Conservation (phyloP, 2,888 invertebrate genomes). For the Luperina nickerlii region DNA sequence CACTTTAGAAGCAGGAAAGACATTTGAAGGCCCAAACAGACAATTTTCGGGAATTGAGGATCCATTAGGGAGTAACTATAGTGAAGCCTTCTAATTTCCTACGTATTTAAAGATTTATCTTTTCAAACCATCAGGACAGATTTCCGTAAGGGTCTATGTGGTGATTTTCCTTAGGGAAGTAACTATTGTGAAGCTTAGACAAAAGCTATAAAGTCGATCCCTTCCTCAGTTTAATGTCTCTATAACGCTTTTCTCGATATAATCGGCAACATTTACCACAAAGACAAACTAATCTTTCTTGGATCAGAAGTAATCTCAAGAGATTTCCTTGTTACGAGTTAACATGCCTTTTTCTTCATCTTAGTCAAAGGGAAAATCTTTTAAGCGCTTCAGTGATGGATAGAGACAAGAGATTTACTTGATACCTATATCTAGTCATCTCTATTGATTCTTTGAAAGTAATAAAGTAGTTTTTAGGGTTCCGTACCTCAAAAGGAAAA, state of each 20-base stretch:
- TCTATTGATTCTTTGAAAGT: slow-evolving; percentile 1
- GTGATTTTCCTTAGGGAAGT: slow-evolving; percentile 13
- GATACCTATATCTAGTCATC: neutral
- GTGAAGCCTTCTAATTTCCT: slow-evolving; percentile 28
- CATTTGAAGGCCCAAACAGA: slow-evolving; percentile 30
- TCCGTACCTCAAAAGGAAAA: too few relatives aligned
- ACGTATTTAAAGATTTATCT: slow-evolving; percentile 31
- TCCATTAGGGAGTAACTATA: slow-evolving; percentile 22
- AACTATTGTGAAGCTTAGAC: slow-evolving; percentile 14
- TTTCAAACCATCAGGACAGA: slow-evolving; percentile 11
- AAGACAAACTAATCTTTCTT: slow-evolving; percentile 29
- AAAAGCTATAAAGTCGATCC: slow-evolving; percentile 35
- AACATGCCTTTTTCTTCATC: slow-evolving; percentile 19
- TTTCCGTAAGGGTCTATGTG: slow-evolving; percentile 19
- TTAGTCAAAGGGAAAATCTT: slow-evolving; percentile 28
- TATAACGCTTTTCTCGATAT: slow-evolving; percentile 17
- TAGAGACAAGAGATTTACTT: slow-evolving; percentile 3
- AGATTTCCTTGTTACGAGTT: slow-evolving; percentile 10
- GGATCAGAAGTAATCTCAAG: slow-evolving; percentile 28
- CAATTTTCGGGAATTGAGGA: slow-evolving; percentile 37
- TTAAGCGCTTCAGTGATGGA: slow-evolving; percentile 13
- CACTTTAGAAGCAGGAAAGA: slow-evolving; percentile 29
- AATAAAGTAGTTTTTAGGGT: neutral
- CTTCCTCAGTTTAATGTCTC: slow-evolving; percentile 2
- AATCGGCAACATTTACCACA: slow-evolving; percentile 20